A percentile compares a stretch with the other conserved stretches of the same genome.
Conservation (phyloP, 2,113 vertebrate species). For the Limanda limanda region DNA sequence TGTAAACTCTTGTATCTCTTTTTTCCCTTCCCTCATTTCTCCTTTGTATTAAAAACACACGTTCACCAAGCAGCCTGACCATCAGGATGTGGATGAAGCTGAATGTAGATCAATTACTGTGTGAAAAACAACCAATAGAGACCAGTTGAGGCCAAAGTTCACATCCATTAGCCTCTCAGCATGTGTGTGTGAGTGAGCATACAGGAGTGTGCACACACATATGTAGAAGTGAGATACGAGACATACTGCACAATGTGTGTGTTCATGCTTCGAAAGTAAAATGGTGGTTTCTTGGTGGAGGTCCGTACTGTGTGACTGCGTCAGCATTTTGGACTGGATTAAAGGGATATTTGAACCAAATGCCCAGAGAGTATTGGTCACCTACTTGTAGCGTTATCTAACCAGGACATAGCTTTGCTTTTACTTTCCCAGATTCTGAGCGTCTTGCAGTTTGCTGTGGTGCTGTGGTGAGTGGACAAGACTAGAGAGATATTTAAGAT, state of each 20-base stretch:
- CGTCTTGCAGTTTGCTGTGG: no score
- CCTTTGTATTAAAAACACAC: not conserved
- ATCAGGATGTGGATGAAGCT: conserved; percentile 1
- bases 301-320: no score
- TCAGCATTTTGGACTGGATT: no score
- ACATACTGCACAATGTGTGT: not conserved
- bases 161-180: conserved; percentile 21
- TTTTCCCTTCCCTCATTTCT: not conserved
- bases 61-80: not conserved
- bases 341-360: no score
- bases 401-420: no score
- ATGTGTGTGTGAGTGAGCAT: not conserved
- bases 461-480: no score
- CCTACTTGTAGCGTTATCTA: no score
- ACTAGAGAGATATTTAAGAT: no score
- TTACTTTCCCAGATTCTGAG: no score
- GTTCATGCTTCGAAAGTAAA: not conserved
- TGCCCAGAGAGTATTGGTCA: no score
- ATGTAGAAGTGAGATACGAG: not conserved
- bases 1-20: not conserved
- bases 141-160: not conserved
- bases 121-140: not conserved
- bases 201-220: not conserved
- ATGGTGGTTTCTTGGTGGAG: not conserved
- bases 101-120: conserved; percentile 5